Conservation (phyloP, 2,113 vertebrate species). For the Artemisiospiza belli region DNA sequence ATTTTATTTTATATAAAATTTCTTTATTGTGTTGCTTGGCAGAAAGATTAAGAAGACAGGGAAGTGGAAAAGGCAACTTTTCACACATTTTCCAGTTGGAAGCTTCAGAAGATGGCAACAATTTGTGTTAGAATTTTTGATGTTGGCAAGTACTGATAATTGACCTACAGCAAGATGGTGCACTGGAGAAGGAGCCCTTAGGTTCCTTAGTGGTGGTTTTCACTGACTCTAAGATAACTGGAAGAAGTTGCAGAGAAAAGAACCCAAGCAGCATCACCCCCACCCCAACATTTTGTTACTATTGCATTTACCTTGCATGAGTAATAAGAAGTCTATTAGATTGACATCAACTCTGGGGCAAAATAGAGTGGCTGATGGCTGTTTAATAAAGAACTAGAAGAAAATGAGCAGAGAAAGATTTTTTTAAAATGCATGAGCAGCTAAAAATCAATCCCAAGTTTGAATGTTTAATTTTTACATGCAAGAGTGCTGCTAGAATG, state of each 20-base stretch:
- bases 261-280: fast-evolving
- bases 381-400: not conserved
- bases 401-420: not conserved
- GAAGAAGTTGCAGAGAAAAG: not conserved
- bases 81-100: not conserved
- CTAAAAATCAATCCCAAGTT: not conserved
- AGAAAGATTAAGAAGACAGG: not conserved
- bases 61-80: not conserved
- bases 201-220: not conserved
- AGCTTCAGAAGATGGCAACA: not conserved
- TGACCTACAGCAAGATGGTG: not conserved
- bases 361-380: not conserved
- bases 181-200: not conserved
- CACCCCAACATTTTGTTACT: not conserved
- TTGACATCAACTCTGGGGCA: not conserved
- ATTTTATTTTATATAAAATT: not conserved
- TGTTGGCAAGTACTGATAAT: not conserved
- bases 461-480: not conserved
- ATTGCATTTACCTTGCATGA: not conserved
- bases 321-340: not conserved
- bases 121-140: not conserved
- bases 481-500: not conserved
- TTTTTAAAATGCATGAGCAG: not conserved
- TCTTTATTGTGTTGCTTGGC: not conserved
- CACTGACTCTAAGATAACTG: not conserved